Conservation (phyloP, 1,140 invertebrate genomes). For the Littorina saxatilis region DNA sequence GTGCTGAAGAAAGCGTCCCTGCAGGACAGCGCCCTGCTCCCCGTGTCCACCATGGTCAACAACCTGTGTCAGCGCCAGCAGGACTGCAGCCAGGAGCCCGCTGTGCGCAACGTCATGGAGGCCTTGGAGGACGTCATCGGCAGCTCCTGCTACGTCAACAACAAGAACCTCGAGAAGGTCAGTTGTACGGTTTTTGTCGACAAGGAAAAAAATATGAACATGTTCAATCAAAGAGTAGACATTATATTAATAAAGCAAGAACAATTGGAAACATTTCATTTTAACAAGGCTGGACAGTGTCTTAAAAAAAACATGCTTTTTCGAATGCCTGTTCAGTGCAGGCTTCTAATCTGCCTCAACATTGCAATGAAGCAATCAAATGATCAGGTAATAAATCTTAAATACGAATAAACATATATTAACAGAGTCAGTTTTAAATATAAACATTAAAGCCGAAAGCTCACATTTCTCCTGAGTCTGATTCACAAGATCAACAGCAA, state of each 20-base stretch:
- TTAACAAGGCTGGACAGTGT: too few species aligned
- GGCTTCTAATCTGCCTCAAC: too few species aligned
- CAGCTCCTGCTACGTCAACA: slow-evolving; percentile 75
- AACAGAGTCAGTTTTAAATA: too few species aligned
- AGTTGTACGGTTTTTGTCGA: neutral
- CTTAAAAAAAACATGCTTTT: neutral
- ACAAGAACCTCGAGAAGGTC: slow-evolving; percentile 21
- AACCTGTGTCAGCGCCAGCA: slow-evolving; percentile 74
- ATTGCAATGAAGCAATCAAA: too few species aligned
- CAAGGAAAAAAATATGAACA: too few species aligned
- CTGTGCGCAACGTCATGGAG: slow-evolving; percentile 75
- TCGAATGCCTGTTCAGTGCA: too few species aligned
- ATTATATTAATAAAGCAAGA: neutral
- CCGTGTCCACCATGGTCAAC: slow-evolving; percentile 77
- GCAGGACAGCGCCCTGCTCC: slow-evolving; percentile 76
- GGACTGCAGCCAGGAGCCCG: slow-evolving; percentile 62
- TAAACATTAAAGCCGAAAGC: too few species aligned
- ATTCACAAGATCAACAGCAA: too few species aligned
- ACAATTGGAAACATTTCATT: neutral
- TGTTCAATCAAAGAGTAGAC: too few species aligned
- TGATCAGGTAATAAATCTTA: too few species aligned
- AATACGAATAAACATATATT: too few species aligned
- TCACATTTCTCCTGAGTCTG: too few species aligned
- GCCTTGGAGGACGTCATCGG: slow-evolving; percentile 75
- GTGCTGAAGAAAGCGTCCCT: slow-evolving; percentile 78